Percentiles rank a stretch among this genome's conserved stretches.
phyloP scores from a whole-genome alignment of 2,797 vertebrate species.

The Tenualosa thibaudeaui region DNA sequence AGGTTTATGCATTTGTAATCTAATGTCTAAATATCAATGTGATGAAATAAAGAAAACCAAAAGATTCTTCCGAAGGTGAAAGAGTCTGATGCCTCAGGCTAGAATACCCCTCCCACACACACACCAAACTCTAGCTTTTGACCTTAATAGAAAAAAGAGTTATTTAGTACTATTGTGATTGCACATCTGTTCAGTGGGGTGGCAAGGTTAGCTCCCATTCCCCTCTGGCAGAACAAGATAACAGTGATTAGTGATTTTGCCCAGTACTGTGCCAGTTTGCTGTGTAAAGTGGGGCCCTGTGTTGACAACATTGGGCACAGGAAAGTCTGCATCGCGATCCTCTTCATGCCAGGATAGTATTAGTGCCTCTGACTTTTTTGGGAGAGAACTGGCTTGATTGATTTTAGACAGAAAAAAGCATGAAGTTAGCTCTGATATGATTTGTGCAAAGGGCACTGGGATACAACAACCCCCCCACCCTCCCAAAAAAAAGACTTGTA shows the following conservation, averaged over 20 bases:
- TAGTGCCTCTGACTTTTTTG: background rate
- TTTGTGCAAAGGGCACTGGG: background rate
- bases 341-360: background rate
- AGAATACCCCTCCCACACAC: too few species aligned
- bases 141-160: background rate
- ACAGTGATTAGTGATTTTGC: background rate
- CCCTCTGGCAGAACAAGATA: constrained; percentile 8
- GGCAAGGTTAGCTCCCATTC: background rate
- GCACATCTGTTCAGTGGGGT: background rate
- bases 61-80: too few species aligned
- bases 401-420: background rate
- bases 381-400: background rate
- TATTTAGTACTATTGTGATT: background rate
- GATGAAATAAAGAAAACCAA: background rate
- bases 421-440: background rate
- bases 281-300: constrained; percentile 2
- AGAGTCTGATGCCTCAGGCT: too few species aligned
- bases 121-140: background rate
- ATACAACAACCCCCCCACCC: background rate
- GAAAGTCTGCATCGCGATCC: background rate
- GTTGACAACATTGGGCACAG: background rate
- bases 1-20: background rate
- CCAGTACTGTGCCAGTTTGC: background rate
- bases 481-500: background rate
- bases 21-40: background rate